Percentiles rank a stretch among this genome's conserved stretches.
Evolutionary conservation across 2,113 vertebrate genomes (phyloP).

Genomic region (Corythornis vintsioides): DNA sequence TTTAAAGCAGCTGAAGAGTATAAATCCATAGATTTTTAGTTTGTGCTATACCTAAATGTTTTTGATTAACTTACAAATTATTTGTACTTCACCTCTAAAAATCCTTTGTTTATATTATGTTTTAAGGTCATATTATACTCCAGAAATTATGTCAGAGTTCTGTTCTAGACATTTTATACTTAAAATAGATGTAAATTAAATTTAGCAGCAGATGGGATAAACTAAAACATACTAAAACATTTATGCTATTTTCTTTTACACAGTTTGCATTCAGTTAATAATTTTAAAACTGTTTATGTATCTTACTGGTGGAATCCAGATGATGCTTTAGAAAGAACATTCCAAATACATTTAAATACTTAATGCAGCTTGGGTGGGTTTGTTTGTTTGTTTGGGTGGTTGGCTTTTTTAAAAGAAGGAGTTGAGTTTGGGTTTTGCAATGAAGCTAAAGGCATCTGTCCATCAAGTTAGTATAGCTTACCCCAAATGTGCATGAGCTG

Average conservation of each 20-base stretch:
- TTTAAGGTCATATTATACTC: not conserved
- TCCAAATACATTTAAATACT: not conserved
- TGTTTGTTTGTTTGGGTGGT: not conserved
- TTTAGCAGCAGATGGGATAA: not conserved
- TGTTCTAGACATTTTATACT: not conserved
- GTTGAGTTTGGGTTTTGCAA: not conserved
- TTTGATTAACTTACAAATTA: not conserved
- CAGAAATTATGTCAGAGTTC: not conserved
- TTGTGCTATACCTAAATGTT: not conserved
- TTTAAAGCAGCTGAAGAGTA: not conserved
- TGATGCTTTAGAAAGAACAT: not conserved
- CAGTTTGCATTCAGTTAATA: conserved; percentile 4
- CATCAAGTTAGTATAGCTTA: not conserved
- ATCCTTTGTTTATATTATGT: not conserved
- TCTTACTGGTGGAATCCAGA: not conserved
- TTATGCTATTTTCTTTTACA: not conserved
- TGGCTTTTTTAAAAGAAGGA: not conserved
- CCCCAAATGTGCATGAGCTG: not conserved
- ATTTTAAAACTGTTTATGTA: not conserved
- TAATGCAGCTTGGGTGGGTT: not conserved
- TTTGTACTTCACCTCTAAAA: not conserved
- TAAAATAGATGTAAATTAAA: not conserved
- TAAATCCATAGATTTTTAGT: not conserved
- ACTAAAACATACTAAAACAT: not conserved
- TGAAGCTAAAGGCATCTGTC: not conserved